phyloP scores from a whole-genome alignment of 2,113 vertebrate genomes.

The Anthoscopus minutus region DNA sequence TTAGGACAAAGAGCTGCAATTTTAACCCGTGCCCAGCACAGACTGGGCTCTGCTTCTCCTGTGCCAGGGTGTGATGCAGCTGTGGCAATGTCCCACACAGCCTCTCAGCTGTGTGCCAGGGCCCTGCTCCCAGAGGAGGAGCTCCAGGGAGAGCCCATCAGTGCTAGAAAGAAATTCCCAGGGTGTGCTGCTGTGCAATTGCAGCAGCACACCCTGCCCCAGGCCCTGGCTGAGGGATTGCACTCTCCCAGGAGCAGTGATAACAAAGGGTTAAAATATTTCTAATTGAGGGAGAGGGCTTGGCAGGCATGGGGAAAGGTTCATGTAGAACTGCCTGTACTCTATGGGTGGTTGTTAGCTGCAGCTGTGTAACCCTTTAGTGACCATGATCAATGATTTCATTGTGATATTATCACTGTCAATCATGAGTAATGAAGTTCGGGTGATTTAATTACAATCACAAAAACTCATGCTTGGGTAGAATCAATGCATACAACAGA shows the following conservation, averaged over 20 bases:
- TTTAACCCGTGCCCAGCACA: background rate
- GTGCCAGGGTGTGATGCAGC: background rate
- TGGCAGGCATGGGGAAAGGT: too few species aligned
- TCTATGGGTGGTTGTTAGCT: too few species aligned
- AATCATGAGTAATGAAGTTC: too few species aligned
- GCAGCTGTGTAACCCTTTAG: too few species aligned
- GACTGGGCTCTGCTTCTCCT: background rate
- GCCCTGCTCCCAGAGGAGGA: background rate
- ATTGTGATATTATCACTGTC: too few species aligned
- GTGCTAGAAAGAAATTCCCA: background rate
- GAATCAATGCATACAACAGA: too few species aligned
- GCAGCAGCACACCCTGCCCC: background rate
- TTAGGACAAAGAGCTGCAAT: background rate
- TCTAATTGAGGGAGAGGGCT: too few species aligned
- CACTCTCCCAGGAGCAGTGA: background rate
- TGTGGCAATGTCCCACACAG: background rate
- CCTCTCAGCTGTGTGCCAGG: background rate
- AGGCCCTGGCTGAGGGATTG: background rate
- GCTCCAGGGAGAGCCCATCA: background rate
- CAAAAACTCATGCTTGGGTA: too few species aligned
- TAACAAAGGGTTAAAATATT: too few species aligned
- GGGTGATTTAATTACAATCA: too few species aligned
- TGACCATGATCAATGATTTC: too few species aligned
- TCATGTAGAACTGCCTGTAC: too few species aligned
- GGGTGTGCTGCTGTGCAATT: background rate